Conservation (phyloP, 2,888 invertebrate species). For the Synanthedon andrenaeformis region DNA sequence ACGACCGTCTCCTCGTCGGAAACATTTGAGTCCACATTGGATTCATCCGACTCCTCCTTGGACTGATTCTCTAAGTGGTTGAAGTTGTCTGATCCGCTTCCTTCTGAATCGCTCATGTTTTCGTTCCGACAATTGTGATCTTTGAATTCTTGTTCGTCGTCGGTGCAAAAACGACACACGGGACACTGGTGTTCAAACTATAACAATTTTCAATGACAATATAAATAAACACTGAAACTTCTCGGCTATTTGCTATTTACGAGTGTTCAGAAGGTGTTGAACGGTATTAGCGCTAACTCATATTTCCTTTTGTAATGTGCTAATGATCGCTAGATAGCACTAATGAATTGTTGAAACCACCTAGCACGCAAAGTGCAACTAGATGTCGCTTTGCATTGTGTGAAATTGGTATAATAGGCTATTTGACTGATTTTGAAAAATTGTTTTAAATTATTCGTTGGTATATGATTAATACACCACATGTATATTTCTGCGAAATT, state of each 20-base stretch:
- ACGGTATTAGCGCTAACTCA: too few relatives aligned
- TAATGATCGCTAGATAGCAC: too few relatives aligned
- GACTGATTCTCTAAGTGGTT: constrained; percentile 17
- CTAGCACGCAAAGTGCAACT: too few relatives aligned
- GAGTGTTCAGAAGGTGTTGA: too few relatives aligned
- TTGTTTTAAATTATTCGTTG: too few relatives aligned
- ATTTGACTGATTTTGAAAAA: too few relatives aligned
- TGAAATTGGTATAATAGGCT: too few relatives aligned
- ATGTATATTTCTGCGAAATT: too few relatives aligned
- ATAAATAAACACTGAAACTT: neutral
- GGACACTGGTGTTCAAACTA: constrained; percentile 15
- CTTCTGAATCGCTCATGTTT: constrained; percentile 25
- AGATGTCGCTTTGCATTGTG: too few relatives aligned
- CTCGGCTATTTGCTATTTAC: neutral
- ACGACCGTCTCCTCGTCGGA: constrained; percentile 24
- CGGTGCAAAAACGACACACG: constrained; percentile 19
- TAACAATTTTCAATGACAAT: constrained; percentile 1
- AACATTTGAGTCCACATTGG: constrained; percentile 23
- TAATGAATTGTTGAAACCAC: too few relatives aligned
- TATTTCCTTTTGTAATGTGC: too few relatives aligned
- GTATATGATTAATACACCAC: too few relatives aligned
- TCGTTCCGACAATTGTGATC: constrained; percentile 13
- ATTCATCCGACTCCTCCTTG: constrained; percentile 16
- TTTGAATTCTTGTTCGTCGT: constrained; percentile 12
- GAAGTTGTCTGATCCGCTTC: constrained; percentile 17